Evolutionary conservation across 2,888 invertebrate species (phyloP).

Genomic region (Agrochola lota): DNA sequence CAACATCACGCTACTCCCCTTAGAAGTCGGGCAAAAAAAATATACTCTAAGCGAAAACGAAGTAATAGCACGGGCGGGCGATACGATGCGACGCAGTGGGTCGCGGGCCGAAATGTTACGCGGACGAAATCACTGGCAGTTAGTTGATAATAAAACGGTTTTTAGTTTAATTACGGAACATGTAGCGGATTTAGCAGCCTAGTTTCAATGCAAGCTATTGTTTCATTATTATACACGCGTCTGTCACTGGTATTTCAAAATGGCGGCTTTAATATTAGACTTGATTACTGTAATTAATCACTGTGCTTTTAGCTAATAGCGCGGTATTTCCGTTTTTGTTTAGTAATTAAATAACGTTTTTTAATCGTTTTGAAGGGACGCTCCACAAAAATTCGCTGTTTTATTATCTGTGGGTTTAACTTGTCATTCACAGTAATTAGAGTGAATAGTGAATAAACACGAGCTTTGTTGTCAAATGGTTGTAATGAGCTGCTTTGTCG

Average conservation of each 20-base stretch:
- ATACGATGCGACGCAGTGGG: too few species aligned
- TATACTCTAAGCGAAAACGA: not conserved
- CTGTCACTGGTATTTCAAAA: constrained; percentile 14
- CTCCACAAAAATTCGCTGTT: constrained; percentile 10
- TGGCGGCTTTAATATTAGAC: constrained; percentile 34
- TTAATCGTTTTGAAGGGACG: constrained; percentile 21
- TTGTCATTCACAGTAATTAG: constrained; percentile 48
- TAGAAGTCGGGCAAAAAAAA: not conserved
- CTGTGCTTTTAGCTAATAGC: constrained; percentile 58
- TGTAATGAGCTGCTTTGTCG: constrained; percentile 33
- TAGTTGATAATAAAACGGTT: not conserved
- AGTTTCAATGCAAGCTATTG: constrained; percentile 56
- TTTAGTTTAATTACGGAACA: constrained; percentile 37
- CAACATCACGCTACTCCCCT: not conserved
- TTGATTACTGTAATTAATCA: constrained; percentile 60
- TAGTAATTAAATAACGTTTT: constrained; percentile 35
- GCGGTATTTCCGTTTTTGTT: constrained; percentile 54
- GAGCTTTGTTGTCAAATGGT: constrained; percentile 30
- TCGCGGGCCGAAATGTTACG: not conserved
- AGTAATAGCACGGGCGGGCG: too few species aligned
- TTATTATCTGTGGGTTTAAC: constrained; percentile 33
- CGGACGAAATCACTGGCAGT: not conserved
- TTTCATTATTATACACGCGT: constrained; percentile 42
- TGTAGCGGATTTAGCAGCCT: constrained; percentile 66
- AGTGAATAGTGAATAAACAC: constrained; percentile 2